These are phyloP conservation scores for Etheostoma spectabile DNA, from an alignment of 2,113 vertebrate genomes.

Conservation along the genomic window DNA sequence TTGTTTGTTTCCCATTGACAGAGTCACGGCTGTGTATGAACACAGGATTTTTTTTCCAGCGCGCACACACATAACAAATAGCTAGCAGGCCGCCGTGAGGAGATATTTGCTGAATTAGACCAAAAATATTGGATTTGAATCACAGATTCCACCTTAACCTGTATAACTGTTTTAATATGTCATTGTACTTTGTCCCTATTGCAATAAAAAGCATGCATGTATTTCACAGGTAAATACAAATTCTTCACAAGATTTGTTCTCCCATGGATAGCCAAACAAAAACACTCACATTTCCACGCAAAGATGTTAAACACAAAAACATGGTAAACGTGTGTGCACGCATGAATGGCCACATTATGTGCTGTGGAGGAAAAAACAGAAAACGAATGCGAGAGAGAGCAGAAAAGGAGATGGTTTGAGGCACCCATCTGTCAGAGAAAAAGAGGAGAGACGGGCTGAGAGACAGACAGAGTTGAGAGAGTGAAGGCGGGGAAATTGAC, in stretches of 20 bases:
- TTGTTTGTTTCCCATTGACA: too few species aligned
- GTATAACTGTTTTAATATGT: not conserved
- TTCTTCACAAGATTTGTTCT: too few species aligned
- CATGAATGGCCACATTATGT: constrained; percentile 40
- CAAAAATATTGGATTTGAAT: too few species aligned
- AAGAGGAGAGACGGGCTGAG: constrained; percentile 46
- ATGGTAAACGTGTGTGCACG: constrained; percentile 19
- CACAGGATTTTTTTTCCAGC: too few species aligned
- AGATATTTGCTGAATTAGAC: too few species aligned
- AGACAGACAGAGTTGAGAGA: constrained; percentile 36
- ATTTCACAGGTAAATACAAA: too few species aligned
- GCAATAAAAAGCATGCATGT: not conserved
- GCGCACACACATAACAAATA: too few species aligned
- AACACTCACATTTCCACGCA: constrained; percentile 24
- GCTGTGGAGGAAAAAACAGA: constrained; percentile 26
- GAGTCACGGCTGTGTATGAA: too few species aligned
- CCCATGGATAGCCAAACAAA: constrained; percentile 1
- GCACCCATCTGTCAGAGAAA: constrained; percentile 72
- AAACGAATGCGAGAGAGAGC: constrained; percentile 29
- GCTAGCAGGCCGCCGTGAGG: too few species aligned
- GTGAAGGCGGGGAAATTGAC: constrained; percentile 20
- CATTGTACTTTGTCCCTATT: not conserved
- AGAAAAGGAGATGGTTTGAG: constrained; percentile 63
- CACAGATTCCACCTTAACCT: not conserved
- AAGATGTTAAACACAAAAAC: constrained; percentile 30